Conservation (phyloP, 2,113 vertebrate species). For the Gymnobelideus leadbeateri region DNA sequence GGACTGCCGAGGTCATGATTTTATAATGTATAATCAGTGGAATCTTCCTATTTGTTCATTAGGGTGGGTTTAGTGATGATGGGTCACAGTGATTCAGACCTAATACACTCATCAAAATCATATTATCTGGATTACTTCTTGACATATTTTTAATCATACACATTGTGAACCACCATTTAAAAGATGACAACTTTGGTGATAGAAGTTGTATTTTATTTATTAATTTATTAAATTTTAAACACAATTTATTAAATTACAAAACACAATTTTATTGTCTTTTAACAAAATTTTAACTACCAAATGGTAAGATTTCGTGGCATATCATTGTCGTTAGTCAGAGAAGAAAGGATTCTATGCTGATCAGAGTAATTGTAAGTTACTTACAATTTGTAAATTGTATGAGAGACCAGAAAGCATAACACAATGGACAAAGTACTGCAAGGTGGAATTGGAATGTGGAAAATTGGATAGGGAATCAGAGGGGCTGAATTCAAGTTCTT, state of each 20-base stretch:
- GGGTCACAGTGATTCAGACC: conserved; percentile 38
- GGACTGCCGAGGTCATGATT: conserved; percentile 66
- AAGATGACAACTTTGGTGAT: background rate
- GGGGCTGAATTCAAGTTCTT: background rate
- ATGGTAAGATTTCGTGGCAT: background rate
- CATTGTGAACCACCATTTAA: background rate
- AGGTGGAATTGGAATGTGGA: background rate
- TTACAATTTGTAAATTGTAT: background rate
- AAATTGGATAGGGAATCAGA: background rate
- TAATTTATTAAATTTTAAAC: no score
- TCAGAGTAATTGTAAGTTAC: no score
- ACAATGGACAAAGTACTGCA: no score
- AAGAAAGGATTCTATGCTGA: background rate
- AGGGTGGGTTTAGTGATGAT: conserved; percentile 57
- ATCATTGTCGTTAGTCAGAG: background rate
- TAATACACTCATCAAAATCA: conserved; percentile 18
- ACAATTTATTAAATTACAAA: background rate
- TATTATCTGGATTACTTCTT: background rate
- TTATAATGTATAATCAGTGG: conserved; percentile 17
- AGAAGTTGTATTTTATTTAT: background rate
- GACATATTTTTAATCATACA: background rate
- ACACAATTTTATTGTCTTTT: background rate
- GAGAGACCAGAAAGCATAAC: background rate
- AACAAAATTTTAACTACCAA: background rate
- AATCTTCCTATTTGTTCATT: conserved; percentile 29